Evolutionary conservation across 2,888 invertebrate species (phyloP), one percentile per base, ranked within the genome.

Genomic region (Megastigmus dorsalis): DNA sequence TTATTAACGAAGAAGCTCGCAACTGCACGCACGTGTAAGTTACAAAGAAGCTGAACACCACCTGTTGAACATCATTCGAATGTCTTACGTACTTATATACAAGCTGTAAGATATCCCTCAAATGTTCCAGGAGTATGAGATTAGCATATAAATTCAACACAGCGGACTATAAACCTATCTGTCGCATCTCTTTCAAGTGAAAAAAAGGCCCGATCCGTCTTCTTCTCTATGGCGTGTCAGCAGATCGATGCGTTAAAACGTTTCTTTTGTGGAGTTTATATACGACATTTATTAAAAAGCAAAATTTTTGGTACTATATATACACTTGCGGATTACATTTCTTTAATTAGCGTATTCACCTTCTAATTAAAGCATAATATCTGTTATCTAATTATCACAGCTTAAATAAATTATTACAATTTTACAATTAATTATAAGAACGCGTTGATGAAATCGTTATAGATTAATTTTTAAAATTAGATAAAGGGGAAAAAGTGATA

Each of bases 101-200:
- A 70, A 70, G 67, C 74, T 45, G 50, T 45, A 67, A 67, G 71
- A 57, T 67, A 72, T 74, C 38, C 63, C 57, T 74, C 57, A 66
- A 74, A 74, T 63, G 50, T 54, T 52, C 70, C 43, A 28, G 43
- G 62, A 66, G 54, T 15, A 18, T n/a, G n/a, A 74, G 41, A 74
- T 70, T 70, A 74, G 66, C 76, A 76, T n/a, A n/a, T 76, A 76
- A 74, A 70, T 66, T 74, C 48, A 55, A 60, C 60, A 62, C 26
- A 55, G 41, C 54, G 30, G 50, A 66, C 55, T 50, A 66, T 70
- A 66, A 70, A 69, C 62, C 71, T 67, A 67, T 62, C 71, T 67
- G 67, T 55, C 71, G 55, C 50, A 65, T 75, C 55, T 75, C 62
- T 57, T 71, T 45, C 67, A 36, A 38, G 36, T 43, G 52, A 60